phyloP scores from a whole-genome alignment of 2,888 invertebrate genomes.

The Leptodirus hochenwartii region DNA sequence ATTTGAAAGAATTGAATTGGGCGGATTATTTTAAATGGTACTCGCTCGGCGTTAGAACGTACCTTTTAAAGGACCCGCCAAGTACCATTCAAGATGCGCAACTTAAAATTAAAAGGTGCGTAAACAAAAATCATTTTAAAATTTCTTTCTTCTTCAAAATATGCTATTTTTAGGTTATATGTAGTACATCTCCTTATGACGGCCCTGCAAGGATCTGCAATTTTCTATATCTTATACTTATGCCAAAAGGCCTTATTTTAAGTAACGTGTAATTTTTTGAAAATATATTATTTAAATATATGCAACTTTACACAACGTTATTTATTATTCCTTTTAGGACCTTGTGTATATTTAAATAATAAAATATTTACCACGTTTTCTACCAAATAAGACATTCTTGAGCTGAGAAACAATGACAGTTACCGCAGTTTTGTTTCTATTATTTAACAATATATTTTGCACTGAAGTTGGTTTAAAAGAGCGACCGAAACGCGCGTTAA shows the following conservation, averaged over 20 bases:
- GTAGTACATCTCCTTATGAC: too few species aligned
- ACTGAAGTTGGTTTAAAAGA: constrained; percentile 1
- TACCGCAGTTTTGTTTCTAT: constrained; percentile 1
- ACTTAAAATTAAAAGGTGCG: too few species aligned
- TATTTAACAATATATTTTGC: constrained; percentile 2
- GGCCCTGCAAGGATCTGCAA: too few species aligned
- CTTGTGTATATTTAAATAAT: background rate
- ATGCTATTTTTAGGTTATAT: too few species aligned
- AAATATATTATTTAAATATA: too few species aligned
- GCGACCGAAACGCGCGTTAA: background rate
- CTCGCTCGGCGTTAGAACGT: constrained; percentile 53
- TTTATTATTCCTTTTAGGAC: constrained; percentile 1
- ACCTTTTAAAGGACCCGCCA: constrained; percentile 56
- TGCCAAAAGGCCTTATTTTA: too few species aligned
- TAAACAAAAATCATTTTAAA: too few species aligned
- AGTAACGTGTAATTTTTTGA: too few species aligned
- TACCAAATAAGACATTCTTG: background rate
- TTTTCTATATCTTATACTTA: too few species aligned
- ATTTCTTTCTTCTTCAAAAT: too few species aligned
- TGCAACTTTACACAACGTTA: too few species aligned
- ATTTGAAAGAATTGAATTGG: constrained; percentile 61
- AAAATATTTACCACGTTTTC: background rate
- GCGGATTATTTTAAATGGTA: constrained; percentile 47
- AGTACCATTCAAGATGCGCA: too few species aligned
- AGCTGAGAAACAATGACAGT: background rate